Percentiles rank a stretch among this genome's conserved stretches.
Evolutionary conservation across 2,797 vertebrate genomes (phyloP).

Genomic region (Propithecus deckenii): DNA sequence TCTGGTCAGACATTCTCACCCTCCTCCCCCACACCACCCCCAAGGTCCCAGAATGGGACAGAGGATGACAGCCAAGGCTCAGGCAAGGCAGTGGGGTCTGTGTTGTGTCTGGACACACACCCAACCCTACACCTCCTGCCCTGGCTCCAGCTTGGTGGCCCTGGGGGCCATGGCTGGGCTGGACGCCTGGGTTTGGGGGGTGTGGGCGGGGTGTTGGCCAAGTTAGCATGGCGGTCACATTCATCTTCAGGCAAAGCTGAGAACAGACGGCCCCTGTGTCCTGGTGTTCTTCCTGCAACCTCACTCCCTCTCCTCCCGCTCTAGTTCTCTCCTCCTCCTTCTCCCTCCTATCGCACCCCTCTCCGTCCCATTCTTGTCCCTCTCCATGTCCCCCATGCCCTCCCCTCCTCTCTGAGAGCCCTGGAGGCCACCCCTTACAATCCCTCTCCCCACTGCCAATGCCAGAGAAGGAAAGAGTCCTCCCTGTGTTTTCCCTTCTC

Average conservation of each 20-base stretch:
- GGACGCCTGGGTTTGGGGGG: slow-evolving; percentile 59
- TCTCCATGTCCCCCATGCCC: neutral
- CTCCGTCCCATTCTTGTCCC: neutral
- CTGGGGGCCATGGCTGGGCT: slow-evolving; percentile 73
- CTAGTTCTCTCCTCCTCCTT: neutral
- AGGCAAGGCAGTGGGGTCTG: slow-evolving; percentile 22
- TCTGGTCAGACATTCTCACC: neutral
- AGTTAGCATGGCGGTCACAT: slow-evolving; percentile 80
- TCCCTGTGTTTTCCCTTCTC: neutral
- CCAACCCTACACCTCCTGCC: slow-evolving; percentile 70
- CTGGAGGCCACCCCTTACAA: neutral
- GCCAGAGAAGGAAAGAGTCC: neutral
- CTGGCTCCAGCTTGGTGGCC: slow-evolving; percentile 74
- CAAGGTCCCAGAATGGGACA: slow-evolving; percentile 36
- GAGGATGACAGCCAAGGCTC: slow-evolving; percentile 60
- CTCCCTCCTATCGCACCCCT: neutral
- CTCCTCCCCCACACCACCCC: neutral
- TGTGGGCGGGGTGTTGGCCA: slow-evolving; percentile 63
- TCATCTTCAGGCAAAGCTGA: slow-evolving; percentile 72
- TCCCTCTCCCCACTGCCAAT: neutral
- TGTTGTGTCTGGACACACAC: slow-evolving; percentile 75
- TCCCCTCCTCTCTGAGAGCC: neutral
- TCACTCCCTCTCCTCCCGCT: slow-evolving; percentile 48
- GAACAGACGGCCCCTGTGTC: slow-evolving; percentile 80
- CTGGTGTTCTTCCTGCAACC: slow-evolving; percentile 62